Conservation (phyloP, 2,113 vertebrate species). For the Nerophis ophidion region DNA sequence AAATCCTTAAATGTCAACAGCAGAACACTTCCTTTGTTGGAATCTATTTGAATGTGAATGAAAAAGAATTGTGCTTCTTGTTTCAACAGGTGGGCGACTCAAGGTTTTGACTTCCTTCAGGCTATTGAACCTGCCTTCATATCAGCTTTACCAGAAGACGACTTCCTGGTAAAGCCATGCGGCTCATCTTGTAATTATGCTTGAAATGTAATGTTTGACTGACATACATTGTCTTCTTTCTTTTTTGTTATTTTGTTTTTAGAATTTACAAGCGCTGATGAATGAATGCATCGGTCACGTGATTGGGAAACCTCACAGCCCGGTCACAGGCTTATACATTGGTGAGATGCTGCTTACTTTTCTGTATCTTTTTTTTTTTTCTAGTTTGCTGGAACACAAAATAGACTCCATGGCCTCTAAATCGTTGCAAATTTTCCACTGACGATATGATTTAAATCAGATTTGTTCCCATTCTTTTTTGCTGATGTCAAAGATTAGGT, state of each 20-base stretch:
- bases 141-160: slow-evolving; percentile 94
- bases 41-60: background rate
- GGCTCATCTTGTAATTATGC: background rate
- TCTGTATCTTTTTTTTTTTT: slow-evolving; percentile 3
- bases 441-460: too few relatives aligned
- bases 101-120: slow-evolving; percentile 98
- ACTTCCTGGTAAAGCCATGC: slow-evolving; percentile 85
- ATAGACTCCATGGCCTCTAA: background rate
- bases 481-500: too few relatives aligned
- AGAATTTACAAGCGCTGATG: slow-evolving; percentile 97
- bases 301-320: slow-evolving; percentile 98
- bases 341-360: slow-evolving; percentile 70
- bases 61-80: background rate
- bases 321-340: slow-evolving; percentile 90
- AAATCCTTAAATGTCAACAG: background rate
- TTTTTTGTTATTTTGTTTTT: slow-evolving; percentile 18
- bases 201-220: background rate
- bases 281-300: slow-evolving; percentile 99
- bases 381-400: slow-evolving; percentile 14
- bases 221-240: background rate
- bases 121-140: slow-evolving; percentile 97
- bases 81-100: slow-evolving; percentile 88
- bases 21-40: background rate
- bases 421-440: background rate
- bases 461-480: too few relatives aligned